A percentile compares a stretch with the other conserved stretches of the same genome.
phyloP scores from a whole-genome alignment of 1,140 invertebrate genomes.

The Papilio glaucus region DNA sequence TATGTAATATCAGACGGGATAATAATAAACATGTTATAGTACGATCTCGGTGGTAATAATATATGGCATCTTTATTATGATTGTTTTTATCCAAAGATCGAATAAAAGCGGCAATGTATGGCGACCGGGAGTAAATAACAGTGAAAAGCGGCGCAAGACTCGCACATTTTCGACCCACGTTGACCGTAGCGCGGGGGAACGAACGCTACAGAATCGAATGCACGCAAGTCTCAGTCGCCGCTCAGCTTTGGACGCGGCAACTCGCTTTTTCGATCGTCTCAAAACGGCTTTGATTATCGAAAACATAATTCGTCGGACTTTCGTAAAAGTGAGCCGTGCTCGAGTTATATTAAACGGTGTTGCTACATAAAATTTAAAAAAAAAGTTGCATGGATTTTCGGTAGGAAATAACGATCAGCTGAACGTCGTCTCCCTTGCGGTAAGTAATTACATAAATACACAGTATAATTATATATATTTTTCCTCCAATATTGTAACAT shows the following conservation, averaged over 20 bases:
- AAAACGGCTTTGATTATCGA: neutral
- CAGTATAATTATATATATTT: too few species aligned
- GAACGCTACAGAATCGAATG: conserved; percentile 46
- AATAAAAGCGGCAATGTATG: conserved; percentile 26
- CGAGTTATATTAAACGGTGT: conserved; percentile 46
- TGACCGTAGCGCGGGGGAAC: conserved; percentile 66
- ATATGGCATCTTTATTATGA: neutral
- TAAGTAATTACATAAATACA: conserved; percentile 47
- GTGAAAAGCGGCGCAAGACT: neutral
- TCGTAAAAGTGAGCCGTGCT: conserved; percentile 57
- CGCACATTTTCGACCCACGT: conserved; percentile 48
- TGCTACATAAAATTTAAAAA: conserved; percentile 40
- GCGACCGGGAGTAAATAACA: neutral
- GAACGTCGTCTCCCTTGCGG: conserved; percentile 57
- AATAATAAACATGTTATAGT: neutral
- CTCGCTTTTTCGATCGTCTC: conserved; percentile 42
- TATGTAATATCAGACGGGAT: conserved; percentile 3
- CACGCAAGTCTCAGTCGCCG: conserved; percentile 59
- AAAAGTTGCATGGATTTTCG: conserved; percentile 55
- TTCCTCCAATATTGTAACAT: too few species aligned
- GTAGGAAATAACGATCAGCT: conserved; percentile 41
- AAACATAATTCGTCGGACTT: conserved; percentile 39
- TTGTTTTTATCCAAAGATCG: neutral
- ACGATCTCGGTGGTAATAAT: neutral
- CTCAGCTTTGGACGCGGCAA: conserved; percentile 62